phyloP scores from a whole-genome alignment of 2,888 invertebrate genomes.

The Brenthis daphne region DNA sequence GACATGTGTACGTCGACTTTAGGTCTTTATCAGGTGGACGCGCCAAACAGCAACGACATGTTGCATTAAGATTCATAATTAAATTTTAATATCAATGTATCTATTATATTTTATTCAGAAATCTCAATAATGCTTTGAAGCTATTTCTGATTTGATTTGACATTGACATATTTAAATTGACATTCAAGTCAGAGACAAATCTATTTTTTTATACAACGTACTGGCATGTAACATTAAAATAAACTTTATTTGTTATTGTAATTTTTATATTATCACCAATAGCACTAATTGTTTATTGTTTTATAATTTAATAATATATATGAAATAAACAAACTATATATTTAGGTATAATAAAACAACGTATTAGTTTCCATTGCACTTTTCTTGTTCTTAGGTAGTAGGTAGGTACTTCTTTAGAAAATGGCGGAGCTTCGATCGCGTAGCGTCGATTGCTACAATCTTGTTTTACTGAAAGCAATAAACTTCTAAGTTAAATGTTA shows the following conservation, averaged over 20 bases:
- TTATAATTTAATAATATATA: neutral
- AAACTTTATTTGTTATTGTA: neutral
- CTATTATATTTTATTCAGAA: constrained; percentile 9
- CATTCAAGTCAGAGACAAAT: neutral
- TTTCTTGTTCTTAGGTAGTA: constrained; percentile 29
- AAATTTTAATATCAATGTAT: neutral
- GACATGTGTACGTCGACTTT: constrained; percentile 53
- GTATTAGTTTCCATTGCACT: neutral
- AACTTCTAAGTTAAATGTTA: constrained; percentile 44
- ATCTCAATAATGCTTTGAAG: neutral
- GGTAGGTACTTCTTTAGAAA: constrained; percentile 51
- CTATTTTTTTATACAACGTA: neutral
- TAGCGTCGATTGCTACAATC: constrained; percentile 51
- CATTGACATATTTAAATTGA: constrained; percentile 15
- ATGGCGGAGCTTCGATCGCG: constrained; percentile 58
- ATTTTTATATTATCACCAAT: neutral
- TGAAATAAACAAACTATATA: too few relatives aligned
- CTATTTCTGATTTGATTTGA: constrained; percentile 17
- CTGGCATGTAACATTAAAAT: neutral
- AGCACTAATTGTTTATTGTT: neutral
- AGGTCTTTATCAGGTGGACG: constrained; percentile 67
- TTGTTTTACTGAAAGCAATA: constrained; percentile 35
- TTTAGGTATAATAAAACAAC: too few relatives aligned
- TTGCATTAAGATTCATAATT: constrained; percentile 50
- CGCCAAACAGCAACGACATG: constrained; percentile 64